Conservation (phyloP, 2,797 vertebrate genomes). For the Premnoplex brunnescens region DNA sequence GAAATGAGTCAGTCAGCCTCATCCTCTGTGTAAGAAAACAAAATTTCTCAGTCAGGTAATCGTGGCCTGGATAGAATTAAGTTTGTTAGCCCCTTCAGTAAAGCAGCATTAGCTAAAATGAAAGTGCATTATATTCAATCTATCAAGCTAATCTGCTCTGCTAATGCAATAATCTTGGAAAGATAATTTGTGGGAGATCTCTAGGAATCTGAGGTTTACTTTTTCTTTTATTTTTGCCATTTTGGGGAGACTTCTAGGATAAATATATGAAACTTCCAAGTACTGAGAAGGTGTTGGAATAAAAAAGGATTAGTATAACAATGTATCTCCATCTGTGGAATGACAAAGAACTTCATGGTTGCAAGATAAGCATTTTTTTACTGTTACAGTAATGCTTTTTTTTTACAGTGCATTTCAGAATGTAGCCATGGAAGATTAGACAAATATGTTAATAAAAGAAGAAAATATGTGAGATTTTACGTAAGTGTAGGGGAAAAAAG, state of each 20-base stretch:
- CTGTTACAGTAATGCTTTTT: background rate
- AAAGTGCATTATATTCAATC: background rate
- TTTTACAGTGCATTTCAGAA: background rate
- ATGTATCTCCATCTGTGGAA: background rate
- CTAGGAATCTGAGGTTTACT: background rate
- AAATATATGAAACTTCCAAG: background rate
- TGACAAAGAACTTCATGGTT: background rate
- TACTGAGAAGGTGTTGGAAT: background rate
- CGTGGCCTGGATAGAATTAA: slow-evolving; percentile 26
- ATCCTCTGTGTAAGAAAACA: background rate
- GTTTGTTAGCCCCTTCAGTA: slow-evolving; percentile 28
- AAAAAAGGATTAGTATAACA: background rate
- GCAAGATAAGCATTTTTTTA: background rate
- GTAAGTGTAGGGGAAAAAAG: background rate
- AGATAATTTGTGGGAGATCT: background rate
- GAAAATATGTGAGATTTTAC: background rate
- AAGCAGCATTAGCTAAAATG: slow-evolving; percentile 32
- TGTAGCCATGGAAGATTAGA: background rate
- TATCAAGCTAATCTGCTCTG: slow-evolving; percentile 17
- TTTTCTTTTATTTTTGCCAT: background rate
- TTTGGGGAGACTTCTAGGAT: background rate
- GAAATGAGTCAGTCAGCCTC: background rate
- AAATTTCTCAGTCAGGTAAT: slow-evolving; percentile 24
- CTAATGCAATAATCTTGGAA: slow-evolving; percentile 13
- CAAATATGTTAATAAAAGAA: background rate